A percentile compares a stretch with the other conserved stretches of the same genome.
These are phyloP conservation scores for Tetramorium parvispinum DNA, from an alignment of 1,140 invertebrate species.

Conservation along the genomic window DNA sequence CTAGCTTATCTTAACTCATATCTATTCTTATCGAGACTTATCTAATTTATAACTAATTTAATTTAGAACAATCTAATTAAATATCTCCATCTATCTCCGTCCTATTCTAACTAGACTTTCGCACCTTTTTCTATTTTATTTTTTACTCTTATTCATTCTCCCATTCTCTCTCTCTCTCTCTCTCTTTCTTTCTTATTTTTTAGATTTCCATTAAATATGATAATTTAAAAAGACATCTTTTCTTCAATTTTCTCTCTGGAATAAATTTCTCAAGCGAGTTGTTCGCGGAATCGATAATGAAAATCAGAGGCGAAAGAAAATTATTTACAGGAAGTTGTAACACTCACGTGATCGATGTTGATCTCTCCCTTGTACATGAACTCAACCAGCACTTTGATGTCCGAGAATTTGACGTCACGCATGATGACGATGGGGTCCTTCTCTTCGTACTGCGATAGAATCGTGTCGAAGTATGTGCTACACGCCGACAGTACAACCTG, in stretches of 20 bases:
- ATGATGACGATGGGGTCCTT: conserved; percentile 94
- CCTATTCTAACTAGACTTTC: not conserved
- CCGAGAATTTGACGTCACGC: conserved; percentile 93
- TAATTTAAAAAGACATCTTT: not conserved
- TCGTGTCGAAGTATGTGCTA: conserved; percentile 95
- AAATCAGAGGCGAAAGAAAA: not conserved
- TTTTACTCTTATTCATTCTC: not conserved
- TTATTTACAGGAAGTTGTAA: conserved; percentile 9
- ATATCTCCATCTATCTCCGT: not conserved
- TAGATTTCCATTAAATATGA: not conserved
- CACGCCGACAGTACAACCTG: conserved; percentile 91
- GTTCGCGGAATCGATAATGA: not conserved
- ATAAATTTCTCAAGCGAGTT: not conserved
- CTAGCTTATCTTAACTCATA: not conserved
- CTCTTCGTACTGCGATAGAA: conserved; percentile 95
- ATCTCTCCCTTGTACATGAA: conserved; percentile 99
- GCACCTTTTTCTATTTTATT: not conserved
- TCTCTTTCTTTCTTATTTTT: not conserved
- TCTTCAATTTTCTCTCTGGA: not conserved
- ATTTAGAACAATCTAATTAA: not conserved
- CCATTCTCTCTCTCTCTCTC: not conserved
- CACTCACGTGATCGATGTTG: conserved; percentile 95
- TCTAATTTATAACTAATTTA: not conserved
- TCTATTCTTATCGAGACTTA: not conserved
- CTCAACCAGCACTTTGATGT: conserved; percentile 94